These are phyloP conservation scores for Nysson spinosus DNA, from an alignment of 2,888 invertebrate species.

Conservation along the genomic window DNA sequence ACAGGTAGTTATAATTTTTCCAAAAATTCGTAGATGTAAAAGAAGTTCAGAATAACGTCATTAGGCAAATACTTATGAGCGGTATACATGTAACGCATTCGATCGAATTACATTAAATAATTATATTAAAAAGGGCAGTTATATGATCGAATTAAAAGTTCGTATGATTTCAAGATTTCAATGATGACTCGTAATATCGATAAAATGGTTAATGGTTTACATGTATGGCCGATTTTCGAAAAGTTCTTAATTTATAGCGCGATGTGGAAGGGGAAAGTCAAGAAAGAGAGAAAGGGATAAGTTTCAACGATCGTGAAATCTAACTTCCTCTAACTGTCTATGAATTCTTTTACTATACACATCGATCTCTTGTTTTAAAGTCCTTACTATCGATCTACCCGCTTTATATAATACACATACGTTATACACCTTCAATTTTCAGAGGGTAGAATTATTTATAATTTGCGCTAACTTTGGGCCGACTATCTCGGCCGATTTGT, in stretches of 20 bases:
- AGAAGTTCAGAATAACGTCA: too few relatives aligned
- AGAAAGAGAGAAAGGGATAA: constrained; percentile 5
- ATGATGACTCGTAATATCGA: neutral
- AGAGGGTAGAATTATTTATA: constrained; percentile 1
- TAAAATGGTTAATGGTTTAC: neutral
- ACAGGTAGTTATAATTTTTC: too few relatives aligned
- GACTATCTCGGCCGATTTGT: constrained; percentile 4
- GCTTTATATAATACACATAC: neutral
- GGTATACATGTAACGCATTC: too few relatives aligned
- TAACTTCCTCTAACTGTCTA: constrained; percentile 12
- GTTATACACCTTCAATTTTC: neutral
- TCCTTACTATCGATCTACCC: constrained; percentile 3
- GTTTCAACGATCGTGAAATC: constrained; percentile 7
- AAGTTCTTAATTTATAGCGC: neutral
- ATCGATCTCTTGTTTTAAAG: constrained; percentile 1
- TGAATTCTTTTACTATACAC: constrained; percentile 9
- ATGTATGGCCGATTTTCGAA: neutral
- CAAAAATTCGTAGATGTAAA: too few relatives aligned
- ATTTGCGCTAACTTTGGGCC: constrained; percentile 4
- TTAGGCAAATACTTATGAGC: too few relatives aligned
- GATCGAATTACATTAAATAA: constrained; percentile 9
- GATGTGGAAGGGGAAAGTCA: neutral
- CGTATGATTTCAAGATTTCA: neutral
- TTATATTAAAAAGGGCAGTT: neutral
- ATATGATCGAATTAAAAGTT: constrained; percentile 1